Conservation (phyloP, 2,888 invertebrate genomes). For the Metacarcinus magister region DNA sequence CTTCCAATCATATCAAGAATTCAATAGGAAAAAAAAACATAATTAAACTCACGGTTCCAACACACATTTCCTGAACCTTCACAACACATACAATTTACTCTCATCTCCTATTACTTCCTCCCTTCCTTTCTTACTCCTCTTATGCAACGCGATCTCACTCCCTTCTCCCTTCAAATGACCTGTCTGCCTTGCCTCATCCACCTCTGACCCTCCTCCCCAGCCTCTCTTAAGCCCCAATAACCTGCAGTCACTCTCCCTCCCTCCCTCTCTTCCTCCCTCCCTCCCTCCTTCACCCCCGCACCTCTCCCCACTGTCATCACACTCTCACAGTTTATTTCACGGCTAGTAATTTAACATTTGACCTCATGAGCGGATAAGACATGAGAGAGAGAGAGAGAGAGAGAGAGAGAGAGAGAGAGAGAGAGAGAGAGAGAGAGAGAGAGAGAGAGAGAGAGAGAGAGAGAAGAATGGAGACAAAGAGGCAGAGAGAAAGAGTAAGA, state of each 20-base stretch:
- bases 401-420: constrained; percentile 39
- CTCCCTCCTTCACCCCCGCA: not conserved
- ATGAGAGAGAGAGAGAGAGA: constrained; percentile 29
- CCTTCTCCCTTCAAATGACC: not conserved
- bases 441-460: not conserved
- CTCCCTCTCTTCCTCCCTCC: not conserved
- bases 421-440: not conserved
- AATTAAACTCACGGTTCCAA: not conserved
- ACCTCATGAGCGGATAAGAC: not conserved
- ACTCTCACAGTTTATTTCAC: not conserved
- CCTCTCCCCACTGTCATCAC: not conserved
- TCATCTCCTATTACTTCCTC: not conserved
- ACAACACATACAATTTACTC: not conserved
- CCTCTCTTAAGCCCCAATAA: not conserved
- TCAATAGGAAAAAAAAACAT: not conserved
- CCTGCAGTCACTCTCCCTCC: not conserved
- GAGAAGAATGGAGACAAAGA: not conserved
- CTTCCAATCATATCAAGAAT: not conserved
- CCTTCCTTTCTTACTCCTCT: not conserved
- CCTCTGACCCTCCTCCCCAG: not conserved
- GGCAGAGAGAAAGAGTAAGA: not conserved
- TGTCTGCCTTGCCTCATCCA: not conserved
- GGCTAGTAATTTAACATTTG: not conserved
- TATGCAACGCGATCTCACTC: too few relatives aligned
- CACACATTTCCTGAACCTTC: not conserved